These are phyloP conservation scores for Umimayanthus kanabou DNA, from an alignment of 92 coral and sea anemone species.

Conservation along the genomic window DNA sequence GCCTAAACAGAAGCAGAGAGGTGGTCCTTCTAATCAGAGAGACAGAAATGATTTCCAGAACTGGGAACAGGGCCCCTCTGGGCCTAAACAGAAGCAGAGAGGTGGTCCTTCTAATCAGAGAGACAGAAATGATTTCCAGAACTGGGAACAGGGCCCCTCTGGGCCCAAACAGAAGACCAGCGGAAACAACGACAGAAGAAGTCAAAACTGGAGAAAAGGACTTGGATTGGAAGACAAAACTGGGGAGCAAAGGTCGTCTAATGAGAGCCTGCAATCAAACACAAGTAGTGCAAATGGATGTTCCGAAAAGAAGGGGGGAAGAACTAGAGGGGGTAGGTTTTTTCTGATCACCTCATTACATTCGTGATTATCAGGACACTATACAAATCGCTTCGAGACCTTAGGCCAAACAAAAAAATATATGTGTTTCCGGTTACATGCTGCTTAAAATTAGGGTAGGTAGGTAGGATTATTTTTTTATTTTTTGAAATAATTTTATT, in stretches of 20 bases:
- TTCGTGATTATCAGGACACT: neutral
- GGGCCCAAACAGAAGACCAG: neutral
- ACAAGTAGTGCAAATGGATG: constrained; percentile 3
- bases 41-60: neutral
- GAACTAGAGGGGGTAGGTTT: neutral
- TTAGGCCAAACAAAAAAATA: too few species aligned
- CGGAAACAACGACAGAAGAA: neutral
- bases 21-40: neutral
- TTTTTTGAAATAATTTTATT: too few species aligned
- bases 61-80: neutral
- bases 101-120: neutral
- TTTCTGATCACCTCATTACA: neutral
- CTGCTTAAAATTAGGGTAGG: too few species aligned
- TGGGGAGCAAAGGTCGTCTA: constrained; percentile 20
- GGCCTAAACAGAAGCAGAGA: neutral
- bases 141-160: neutral
- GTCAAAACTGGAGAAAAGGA: neutral
- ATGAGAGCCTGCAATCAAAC: constrained; percentile 30
- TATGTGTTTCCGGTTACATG: too few species aligned
- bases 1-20: neutral
- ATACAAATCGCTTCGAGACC: too few species aligned
- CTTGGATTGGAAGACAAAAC: neutral
- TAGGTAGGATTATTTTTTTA: too few species aligned
- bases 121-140: neutral
- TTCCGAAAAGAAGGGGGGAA: neutral